phyloP scores from a whole-genome alignment of 1,140 invertebrate species.

The Meloidogyne exigua region DNA sequence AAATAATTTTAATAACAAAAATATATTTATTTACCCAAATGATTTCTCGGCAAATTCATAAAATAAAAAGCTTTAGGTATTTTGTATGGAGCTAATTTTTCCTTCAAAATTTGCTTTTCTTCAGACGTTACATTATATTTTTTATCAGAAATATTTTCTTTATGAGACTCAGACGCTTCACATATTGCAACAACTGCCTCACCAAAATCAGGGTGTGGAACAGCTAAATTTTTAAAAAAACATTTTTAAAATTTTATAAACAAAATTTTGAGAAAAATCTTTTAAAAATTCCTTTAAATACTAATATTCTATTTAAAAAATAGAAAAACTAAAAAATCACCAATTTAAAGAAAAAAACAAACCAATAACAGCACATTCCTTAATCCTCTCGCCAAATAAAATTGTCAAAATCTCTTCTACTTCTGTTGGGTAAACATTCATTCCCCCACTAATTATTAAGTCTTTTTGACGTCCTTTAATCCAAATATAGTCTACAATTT shows the following conservation, averaged over 20 bases:
- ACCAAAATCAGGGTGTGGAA: slow-evolving; percentile 60
- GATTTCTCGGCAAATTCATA: slow-evolving; percentile 34
- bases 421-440: slow-evolving; percentile 63
- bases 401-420: slow-evolving; percentile 58
- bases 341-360: background rate
- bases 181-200: slow-evolving; percentile 60
- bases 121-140: slow-evolving; percentile 25
- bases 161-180: slow-evolving; percentile 16
- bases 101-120: slow-evolving; percentile 36
- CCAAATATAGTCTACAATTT: slow-evolving; percentile 40
- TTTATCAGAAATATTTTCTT: background rate
- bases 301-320: background rate
- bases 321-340: background rate
- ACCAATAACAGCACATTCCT: slow-evolving; percentile 60
- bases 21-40: slow-evolving; percentile 5
- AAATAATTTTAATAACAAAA: background rate
- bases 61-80: slow-evolving; percentile 55
- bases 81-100: slow-evolving; percentile 50
- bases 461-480: slow-evolving; percentile 58
- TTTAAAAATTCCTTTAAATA: too few species aligned
- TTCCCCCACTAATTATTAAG: slow-evolving; percentile 58
- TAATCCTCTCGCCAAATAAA: slow-evolving; percentile 40
- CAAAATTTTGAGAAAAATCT: too few species aligned
- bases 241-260: slow-evolving; percentile 11
- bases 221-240: slow-evolving; percentile 3